Base-by-base conservation (phyloP, 2,797 vertebrate genomes). In the Enteromius afrohamiltoni region DNA sequence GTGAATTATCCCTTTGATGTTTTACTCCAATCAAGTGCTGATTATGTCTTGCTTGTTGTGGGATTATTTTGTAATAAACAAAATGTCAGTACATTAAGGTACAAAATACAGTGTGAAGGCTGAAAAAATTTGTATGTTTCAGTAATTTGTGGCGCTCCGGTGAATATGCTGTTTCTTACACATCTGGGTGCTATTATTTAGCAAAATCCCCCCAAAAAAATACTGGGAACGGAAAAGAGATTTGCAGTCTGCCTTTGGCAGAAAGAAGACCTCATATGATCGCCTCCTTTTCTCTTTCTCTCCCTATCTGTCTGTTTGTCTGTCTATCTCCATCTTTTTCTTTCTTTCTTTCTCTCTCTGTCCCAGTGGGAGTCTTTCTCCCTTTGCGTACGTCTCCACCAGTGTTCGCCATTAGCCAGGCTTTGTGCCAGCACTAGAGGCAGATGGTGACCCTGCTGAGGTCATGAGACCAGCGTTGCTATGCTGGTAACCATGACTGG, bases 361-460 rank as follows among this genome's bases (percentile, higher is more conserved):
- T 84, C 86, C 82, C 83, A 85, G 70, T 83, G 83, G 80, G 87
- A 83, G 82, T 60, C 77, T 77, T 78, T 84, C 84, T 88, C 71
- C 69, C 81, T 67, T 83, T 86, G 69, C 70, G 37, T 85, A 86
- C 71, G 70, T 83, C 85, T 86, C 82, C 85, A 85, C 85, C 87
- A 87, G 86, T 85, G 83, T 86, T 80, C 84, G 26, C 86, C 82
- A 86, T 88, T 88, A 88, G 86, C 83, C 81, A 77, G 88, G 88
- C 88, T 88, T 88, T 88, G 87, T 89, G 86, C 87, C 86, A 88
- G 83, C 82, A 84, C 87, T 82, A 85, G 86, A 86, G 86, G 86
- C 88, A 89, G 88, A 89, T 89, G 88, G 88, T 89, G 88, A 89
- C 88, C 88, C 86, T 83, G 58, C 55, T 79, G 85, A 85, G 88